These are phyloP conservation scores for Microcebus murinus DNA, from an alignment of 2,113 vertebrate species.

Conservation along the genomic window DNA sequence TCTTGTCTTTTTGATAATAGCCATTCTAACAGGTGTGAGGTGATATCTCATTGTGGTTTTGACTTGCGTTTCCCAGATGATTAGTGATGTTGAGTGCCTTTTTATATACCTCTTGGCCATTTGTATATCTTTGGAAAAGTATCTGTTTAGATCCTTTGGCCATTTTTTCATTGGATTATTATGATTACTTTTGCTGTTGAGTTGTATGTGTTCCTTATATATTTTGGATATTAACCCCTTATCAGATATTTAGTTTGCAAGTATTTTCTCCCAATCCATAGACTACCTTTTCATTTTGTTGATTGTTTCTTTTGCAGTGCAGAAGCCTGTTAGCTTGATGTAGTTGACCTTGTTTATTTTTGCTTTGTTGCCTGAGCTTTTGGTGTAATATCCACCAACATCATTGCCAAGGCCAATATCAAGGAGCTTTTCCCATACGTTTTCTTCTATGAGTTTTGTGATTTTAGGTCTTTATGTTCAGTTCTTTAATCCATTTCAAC, in stretches of 20 bases:
- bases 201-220: background rate
- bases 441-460: background rate
- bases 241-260: background rate
- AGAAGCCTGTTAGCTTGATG: background rate
- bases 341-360: background rate
- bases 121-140: slow-evolving; percentile 5
- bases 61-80: background rate
- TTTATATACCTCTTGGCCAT: background rate
- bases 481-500: background rate
- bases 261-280: background rate
- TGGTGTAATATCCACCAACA: background rate
- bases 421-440: background rate
- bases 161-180: background rate
- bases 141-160: background rate
- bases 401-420: background rate
- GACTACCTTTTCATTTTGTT: background rate
- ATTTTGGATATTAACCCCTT: background rate
- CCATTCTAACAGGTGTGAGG: background rate
- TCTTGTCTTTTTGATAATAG: background rate
- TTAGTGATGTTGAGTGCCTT: background rate
- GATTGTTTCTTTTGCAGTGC: background rate
- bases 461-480: background rate
- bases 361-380: background rate
- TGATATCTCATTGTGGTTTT: background rate
- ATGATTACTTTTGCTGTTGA: background rate